Conservation (phyloP, 2,113 vertebrate genomes). For the Picathartes gymnocephalus region DNA sequence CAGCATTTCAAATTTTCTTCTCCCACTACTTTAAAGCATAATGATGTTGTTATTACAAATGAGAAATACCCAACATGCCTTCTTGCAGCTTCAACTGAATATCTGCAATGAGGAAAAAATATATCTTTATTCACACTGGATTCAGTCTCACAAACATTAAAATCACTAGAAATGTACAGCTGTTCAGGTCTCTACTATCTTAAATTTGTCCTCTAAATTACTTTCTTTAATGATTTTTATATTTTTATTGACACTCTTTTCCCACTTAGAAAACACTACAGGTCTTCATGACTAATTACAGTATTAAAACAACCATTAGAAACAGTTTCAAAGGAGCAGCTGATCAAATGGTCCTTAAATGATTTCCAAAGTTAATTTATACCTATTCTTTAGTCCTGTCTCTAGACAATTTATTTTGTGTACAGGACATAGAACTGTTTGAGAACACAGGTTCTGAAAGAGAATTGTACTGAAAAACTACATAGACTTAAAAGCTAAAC, state of each 20-base stretch:
- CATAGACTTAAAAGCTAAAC: not conserved
- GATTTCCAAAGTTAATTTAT: not conserved
- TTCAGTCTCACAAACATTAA: not conserved
- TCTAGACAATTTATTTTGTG: not conserved
- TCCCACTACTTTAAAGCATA: not conserved
- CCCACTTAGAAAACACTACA: not conserved
- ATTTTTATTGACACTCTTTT: not conserved
- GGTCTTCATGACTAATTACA: not conserved
- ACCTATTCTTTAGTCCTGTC: not conserved
- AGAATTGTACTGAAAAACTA: not conserved
- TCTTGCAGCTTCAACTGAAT: not conserved
- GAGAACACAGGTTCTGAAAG: not conserved
- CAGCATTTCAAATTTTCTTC: not conserved
- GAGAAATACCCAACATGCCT: not conserved
- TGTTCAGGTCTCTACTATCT: not conserved
- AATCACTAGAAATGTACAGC: not conserved
- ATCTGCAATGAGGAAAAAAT: not conserved
- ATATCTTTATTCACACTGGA: not conserved
- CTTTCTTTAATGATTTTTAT: not conserved
- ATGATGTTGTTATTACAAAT: not conserved
- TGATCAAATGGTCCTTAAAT: not conserved
- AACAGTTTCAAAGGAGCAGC: not conserved
- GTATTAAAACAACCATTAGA: not conserved
- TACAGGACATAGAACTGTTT: not conserved
- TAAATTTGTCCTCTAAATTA: not conserved